Evolutionary conservation across 2,113 vertebrate species (phyloP), one percentile per base, ranked within the genome.

Genomic region (Melospiza georgiana): DNA sequence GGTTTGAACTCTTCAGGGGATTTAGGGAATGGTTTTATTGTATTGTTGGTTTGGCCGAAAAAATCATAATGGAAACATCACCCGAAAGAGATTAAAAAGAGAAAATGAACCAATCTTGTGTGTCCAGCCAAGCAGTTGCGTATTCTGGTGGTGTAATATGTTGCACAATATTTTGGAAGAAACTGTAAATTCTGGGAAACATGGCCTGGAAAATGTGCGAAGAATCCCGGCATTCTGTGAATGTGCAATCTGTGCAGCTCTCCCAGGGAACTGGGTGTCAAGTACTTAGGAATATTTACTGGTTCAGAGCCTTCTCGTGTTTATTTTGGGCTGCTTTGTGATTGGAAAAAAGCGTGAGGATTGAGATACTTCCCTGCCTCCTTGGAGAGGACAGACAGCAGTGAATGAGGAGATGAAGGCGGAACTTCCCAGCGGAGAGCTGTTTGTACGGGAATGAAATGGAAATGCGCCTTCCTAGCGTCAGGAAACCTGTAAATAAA

Each of bases 181-280:
- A 92, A 68, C 94, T 84, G 84, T 88, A 69, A 97, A 80, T 83
- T 86, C 83, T 87, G 11, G 48, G 96, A 95, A 95, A 92, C 73
- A 27, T 91, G 96, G 96, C 97, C 95, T 79, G 63, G 93, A 94
- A 96, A 96, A 97, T 83, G 97, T 94, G 94, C 16, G 73, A 96
- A 87, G 90, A 89, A 65, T 67, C 25, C 6, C 87, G 11, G 87
- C 22, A 1, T 71, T 83, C 86, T 52, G 85, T 31, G 71, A 76
- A 66, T 51, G 88, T 90, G 91, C 89, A 48, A 90, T 90, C 89
- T 93, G 91, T 51, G 80, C 37, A 12, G 35, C 5, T 84, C 92
- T 68, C 22, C 2, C 37, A 66, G 89, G 74, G 58, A 92, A 18
- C 81, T 33, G 28, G 62, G 89, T 91, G 89, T 93, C 87, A 84